Evolutionary conservation across 2,113 vertebrate species (phyloP).

Genomic region (Psammodynastes pulverulentus): DNA sequence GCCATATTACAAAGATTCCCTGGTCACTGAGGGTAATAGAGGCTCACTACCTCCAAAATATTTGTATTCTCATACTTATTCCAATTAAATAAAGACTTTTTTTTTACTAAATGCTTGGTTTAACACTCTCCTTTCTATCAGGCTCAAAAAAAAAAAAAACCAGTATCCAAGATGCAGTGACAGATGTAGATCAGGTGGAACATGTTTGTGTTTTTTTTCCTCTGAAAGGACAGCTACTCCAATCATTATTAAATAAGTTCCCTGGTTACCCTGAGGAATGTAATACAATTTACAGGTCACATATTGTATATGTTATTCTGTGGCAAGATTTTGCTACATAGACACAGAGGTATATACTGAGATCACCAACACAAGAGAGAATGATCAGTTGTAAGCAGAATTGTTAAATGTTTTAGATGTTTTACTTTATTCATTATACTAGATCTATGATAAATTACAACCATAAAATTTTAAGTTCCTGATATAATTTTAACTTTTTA

Average conservation of each 20-base stretch:
- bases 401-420: not conserved
- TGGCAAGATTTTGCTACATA: not conserved
- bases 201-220: not conserved
- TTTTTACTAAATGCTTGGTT: not conserved
- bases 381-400: not conserved
- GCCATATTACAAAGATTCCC: not conserved
- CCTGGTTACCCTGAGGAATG: not conserved
- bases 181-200: not conserved
- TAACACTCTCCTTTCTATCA: not conserved
- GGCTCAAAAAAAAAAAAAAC: not conserved
- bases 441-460: not conserved
- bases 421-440: not conserved
- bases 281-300: not conserved
- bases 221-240: not conserved
- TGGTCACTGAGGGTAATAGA: not conserved
- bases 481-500: not conserved
- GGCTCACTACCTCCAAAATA: not conserved
- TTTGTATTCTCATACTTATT: not conserved
- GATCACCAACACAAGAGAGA: not conserved
- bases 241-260: not conserved
- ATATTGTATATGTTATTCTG: not conserved
- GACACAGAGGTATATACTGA: not conserved
- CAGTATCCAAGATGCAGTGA: not conserved
- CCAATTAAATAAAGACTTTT: not conserved
- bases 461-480: not conserved